Conservation (phyloP, 2,888 invertebrate species). For the Coremacera marginata region DNA sequence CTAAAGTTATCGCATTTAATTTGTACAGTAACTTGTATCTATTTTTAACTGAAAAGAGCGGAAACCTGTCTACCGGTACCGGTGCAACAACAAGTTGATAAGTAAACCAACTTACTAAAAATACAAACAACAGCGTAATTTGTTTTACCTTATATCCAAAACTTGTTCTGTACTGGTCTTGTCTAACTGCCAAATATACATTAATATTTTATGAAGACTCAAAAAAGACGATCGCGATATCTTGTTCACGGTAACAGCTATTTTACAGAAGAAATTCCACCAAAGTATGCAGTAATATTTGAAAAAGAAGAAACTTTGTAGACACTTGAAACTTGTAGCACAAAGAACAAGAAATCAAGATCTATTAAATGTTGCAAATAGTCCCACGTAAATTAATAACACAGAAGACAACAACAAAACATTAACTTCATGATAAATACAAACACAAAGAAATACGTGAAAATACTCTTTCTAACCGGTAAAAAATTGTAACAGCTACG, state of each 20-base stretch:
- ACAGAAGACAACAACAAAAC: too few species aligned
- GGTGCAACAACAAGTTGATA: background rate
- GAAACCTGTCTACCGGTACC: background rate
- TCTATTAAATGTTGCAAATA: too few species aligned
- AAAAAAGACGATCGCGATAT: too few species aligned
- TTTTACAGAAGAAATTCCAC: too few species aligned
- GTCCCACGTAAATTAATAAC: too few species aligned
- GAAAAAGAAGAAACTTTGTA: background rate
- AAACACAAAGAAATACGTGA: background rate
- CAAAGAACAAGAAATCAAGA: too few species aligned
- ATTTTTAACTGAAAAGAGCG: background rate
- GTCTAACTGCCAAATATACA: background rate
- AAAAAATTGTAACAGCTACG: too few species aligned
- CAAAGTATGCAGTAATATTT: background rate
- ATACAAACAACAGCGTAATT: background rate
- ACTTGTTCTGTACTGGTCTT: background rate
- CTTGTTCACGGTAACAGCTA: too few species aligned
- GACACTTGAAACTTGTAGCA: background rate
- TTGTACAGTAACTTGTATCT: background rate
- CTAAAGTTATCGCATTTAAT: background rate
- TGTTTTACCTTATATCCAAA: background rate
- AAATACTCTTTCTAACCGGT: background rate
- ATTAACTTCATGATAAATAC: too few species aligned
- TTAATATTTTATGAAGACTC: background rate
- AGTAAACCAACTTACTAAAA: conserved; percentile 8